A percentile compares a stretch with the other conserved stretches of the same genome.
Conservation (phyloP, 2,113 vertebrate genomes). For the Calyptomena viridis region DNA sequence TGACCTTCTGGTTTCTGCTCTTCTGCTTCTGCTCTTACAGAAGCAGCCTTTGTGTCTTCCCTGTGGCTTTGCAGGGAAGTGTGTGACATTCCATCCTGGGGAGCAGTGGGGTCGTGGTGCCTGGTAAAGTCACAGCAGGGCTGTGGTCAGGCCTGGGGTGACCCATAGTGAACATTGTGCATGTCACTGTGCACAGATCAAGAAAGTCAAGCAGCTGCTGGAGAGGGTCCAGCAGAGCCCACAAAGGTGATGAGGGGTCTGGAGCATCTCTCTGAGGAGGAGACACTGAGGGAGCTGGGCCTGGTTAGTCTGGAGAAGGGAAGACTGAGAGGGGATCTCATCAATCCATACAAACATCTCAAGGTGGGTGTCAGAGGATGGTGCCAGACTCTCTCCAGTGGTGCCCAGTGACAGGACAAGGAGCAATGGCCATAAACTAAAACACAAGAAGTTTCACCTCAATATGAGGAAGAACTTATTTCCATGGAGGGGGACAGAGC, state of each 20-base stretch:
- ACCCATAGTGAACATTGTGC: fast-evolving
- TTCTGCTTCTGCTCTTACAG: too few species aligned
- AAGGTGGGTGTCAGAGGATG: neutral
- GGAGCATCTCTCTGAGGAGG: neutral
- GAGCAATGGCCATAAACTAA: neutral
- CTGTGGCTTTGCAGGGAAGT: neutral
- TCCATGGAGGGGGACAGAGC: neutral
- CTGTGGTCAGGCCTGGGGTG: neutral
- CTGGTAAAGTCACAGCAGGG: fast-evolving
- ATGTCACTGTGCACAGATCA: neutral
- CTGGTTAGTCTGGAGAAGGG: neutral
- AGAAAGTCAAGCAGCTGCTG: neutral
- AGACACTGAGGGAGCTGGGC: neutral
- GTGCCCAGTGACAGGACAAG: neutral
- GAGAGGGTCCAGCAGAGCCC: neutral
- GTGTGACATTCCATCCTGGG: fast-evolving
- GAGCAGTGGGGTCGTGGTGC: neutral
- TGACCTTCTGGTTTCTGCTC: neutral
- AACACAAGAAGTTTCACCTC: neutral
- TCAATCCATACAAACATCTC: neutral
- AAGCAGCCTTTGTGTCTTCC: neutral
- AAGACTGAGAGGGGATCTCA: neutral
- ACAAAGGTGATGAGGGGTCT: neutral
- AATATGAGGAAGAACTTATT: neutral
- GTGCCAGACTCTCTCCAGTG: neutral